These are phyloP conservation scores for Scaptomyza parva DNA, from an alignment of 2,888 invertebrate genomes.

Conservation along the genomic window DNA sequence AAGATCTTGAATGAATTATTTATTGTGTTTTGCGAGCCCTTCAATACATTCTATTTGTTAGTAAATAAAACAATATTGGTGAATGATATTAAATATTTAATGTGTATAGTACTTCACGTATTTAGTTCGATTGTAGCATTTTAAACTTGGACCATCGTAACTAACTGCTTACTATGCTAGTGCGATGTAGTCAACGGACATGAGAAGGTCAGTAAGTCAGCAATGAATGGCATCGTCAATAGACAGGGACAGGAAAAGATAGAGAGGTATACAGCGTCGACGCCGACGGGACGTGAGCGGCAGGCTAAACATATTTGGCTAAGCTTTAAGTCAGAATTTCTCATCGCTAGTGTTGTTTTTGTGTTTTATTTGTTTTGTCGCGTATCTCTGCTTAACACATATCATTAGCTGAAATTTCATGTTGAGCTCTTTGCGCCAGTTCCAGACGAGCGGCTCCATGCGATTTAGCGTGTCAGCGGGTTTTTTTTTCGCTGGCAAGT, in stretches of 20 bases:
- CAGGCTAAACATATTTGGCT: conserved; percentile 27
- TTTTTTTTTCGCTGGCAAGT: conserved; percentile 11
- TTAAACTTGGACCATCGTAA: conserved; percentile 42
- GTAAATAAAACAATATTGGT: conserved; percentile 1
- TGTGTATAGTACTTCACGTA: background rate
- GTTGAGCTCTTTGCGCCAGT: conserved; percentile 34
- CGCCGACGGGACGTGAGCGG: conserved; percentile 44
- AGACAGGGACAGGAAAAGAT: too few species aligned
- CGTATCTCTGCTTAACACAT: conserved; percentile 11
- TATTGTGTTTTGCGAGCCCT: conserved; percentile 59
- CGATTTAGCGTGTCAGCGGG: conserved; percentile 29
- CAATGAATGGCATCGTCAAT: conserved; percentile 12
- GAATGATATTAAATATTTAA: conserved; percentile 4
- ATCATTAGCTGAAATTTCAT: conserved; percentile 55
- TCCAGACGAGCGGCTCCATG: conserved; percentile 15
- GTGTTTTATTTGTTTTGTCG: conserved; percentile 1
- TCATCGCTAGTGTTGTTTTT: conserved; percentile 4
- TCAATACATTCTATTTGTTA: conserved; percentile 33
- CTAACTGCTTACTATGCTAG: conserved; percentile 46
- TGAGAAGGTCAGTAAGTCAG: conserved; percentile 53
- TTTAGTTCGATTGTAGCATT: conserved; percentile 30
- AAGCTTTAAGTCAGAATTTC: conserved; percentile 30
- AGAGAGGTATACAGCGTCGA: background rate
- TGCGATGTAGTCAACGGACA: conserved; percentile 41
- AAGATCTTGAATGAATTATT: conserved; percentile 61